phyloP scores from a whole-genome alignment of 2,888 invertebrate genomes.

The Lucinisca nassula region DNA sequence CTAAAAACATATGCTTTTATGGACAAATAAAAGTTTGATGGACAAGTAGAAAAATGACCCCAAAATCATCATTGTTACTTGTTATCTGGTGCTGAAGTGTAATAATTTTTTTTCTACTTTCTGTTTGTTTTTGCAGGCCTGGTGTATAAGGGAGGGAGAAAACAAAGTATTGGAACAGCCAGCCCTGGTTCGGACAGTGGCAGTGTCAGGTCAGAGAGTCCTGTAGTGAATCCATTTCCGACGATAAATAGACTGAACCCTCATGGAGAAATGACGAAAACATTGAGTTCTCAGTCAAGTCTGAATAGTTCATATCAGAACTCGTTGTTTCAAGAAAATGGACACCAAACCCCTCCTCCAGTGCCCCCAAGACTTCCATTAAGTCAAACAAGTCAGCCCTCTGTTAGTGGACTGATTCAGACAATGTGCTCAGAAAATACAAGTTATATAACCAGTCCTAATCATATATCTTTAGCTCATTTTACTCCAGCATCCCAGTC shows the following conservation, averaged over 20 bases:
- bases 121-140: background rate
- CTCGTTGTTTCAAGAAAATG: slow-evolving; percentile 68
- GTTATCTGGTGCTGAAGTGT: too few relatives aligned
- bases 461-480: slow-evolving; percentile 33
- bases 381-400: slow-evolving; percentile 54
- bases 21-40: too few relatives aligned
- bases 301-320: slow-evolving; percentile 15
- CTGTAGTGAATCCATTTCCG: slow-evolving; percentile 59
- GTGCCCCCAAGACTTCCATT: slow-evolving; percentile 80
- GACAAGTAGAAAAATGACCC: too few relatives aligned
- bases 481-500: slow-evolving; percentile 40
- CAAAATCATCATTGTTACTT: too few relatives aligned
- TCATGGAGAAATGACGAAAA: slow-evolving; percentile 21
- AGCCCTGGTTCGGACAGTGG: slow-evolving; percentile 97
- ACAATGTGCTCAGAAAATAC: slow-evolving; percentile 35
- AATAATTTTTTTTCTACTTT: too few relatives aligned
- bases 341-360: slow-evolving; percentile 89
- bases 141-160: slow-evolving; percentile 20
- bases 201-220: slow-evolving; percentile 89
- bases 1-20: too few relatives aligned
- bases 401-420: slow-evolving; percentile 75
- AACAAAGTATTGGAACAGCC: slow-evolving; percentile 88
- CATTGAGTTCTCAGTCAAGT: slow-evolving; percentile 26
- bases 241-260: slow-evolving; percentile 11
- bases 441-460: slow-evolving; percentile 43